phyloP scores from a whole-genome alignment of 2,888 invertebrate genomes.

The Pasiphila rectangulata region DNA sequence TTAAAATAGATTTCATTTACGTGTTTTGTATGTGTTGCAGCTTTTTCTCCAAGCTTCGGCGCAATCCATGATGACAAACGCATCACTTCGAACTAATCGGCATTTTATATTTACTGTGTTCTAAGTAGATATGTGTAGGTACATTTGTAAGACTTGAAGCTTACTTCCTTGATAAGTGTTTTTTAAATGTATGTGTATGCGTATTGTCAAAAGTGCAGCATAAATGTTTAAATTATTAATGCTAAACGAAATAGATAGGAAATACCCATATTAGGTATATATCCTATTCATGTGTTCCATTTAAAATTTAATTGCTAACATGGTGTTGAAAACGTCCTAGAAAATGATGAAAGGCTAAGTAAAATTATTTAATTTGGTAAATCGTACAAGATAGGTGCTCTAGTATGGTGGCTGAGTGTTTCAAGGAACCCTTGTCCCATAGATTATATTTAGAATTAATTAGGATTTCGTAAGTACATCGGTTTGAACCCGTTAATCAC shows the following conservation, averaged over 20 bases:
- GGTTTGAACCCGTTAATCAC: conserved; percentile 15
- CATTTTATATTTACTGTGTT: conserved; percentile 20
- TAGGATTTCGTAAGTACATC: conserved; percentile 9
- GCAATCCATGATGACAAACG: conserved; percentile 50
- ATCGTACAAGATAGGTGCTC: conserved; percentile 33
- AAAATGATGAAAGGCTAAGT: conserved; percentile 5
- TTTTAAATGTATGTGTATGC: neutral
- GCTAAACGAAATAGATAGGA: conserved; percentile 5
- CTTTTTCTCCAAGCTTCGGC: conserved; percentile 73
- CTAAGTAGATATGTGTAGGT: conserved; percentile 13
- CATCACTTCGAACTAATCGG: conserved; percentile 36
- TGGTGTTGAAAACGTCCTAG: conserved; percentile 20
- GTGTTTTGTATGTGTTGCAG: conserved; percentile 49
- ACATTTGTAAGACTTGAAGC: conserved; percentile 21
- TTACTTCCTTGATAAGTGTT: conserved; percentile 12
- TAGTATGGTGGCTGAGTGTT: conserved; percentile 28
- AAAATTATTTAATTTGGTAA: conserved; percentile 24
- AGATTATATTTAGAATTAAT: conserved; percentile 12
- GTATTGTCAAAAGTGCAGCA: neutral
- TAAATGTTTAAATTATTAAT: conserved; percentile 7
- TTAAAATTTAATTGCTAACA: conserved; percentile 36
- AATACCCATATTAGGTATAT: conserved; percentile 12
- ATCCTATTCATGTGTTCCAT: conserved; percentile 38
- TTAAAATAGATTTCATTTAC: conserved; percentile 15
- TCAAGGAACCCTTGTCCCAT: conserved; percentile 27